Evolutionary conservation across 2,888 invertebrate genomes (phyloP).

Genomic region (Ornithoptera alexandrae): DNA sequence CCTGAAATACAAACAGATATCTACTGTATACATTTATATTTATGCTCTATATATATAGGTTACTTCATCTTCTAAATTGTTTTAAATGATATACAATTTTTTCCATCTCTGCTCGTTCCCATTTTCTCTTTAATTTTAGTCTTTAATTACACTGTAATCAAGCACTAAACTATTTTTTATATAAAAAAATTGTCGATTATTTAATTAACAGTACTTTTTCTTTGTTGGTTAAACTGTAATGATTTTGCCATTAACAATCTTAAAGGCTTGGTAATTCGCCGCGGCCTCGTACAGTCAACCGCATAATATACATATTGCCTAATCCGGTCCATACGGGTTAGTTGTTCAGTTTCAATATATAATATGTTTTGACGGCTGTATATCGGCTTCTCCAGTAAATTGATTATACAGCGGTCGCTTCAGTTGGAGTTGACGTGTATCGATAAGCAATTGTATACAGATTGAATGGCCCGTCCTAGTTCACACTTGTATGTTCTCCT

Average conservation of each 20-base stretch:
- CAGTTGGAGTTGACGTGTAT: background rate
- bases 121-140: too few species aligned
- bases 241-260: slow-evolving; percentile 6
- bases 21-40: too few species aligned
- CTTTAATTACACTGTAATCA: too few species aligned
- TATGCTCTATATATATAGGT: too few species aligned
- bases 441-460: background rate
- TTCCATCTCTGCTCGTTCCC: too few species aligned
- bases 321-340: background rate
- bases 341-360: background rate
- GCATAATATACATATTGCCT: background rate
- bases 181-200: too few species aligned
- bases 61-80: too few species aligned
- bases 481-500: slow-evolving; percentile 13
- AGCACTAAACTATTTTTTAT: too few species aligned
- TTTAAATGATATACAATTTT: too few species aligned
- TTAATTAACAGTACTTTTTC: too few species aligned
- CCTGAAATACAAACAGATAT: too few species aligned
- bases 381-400: slow-evolving; percentile 21
- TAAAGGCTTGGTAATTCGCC: background rate
- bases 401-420: slow-evolving; percentile 13
- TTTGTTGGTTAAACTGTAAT: background rate
- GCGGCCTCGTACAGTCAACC: background rate
- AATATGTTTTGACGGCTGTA: background rate
- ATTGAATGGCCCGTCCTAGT: background rate